These are phyloP conservation scores for Lepilemur ruficaudatus DNA, from an alignment of 2,797 vertebrate species.

Conservation along the genomic window DNA sequence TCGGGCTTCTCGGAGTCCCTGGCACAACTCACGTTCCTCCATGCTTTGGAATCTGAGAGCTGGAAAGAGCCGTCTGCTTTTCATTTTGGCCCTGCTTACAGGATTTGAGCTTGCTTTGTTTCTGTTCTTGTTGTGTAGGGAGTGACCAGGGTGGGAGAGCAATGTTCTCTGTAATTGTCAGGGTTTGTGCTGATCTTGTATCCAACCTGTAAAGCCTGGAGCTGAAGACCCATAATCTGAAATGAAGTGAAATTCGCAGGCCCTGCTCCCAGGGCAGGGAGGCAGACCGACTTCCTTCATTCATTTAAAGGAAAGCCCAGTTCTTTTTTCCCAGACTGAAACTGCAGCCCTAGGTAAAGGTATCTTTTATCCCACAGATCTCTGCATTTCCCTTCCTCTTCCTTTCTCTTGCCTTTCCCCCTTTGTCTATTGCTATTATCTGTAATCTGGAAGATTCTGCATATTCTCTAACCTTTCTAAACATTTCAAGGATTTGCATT, in stretches of 20 bases:
- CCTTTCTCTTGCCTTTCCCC: neutral
- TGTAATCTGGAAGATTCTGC: neutral
- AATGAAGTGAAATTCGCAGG: neutral
- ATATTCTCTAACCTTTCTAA: neutral
- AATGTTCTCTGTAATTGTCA: neutral
- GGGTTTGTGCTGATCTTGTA: neutral
- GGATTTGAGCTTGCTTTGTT: neutral
- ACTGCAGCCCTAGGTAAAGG: neutral
- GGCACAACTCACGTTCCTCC: too few species aligned
- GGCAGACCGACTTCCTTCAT: neutral
- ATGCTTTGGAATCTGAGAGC: neutral
- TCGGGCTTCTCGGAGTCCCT: neutral
- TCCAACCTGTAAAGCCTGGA: neutral
- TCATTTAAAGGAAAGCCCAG: too few species aligned
- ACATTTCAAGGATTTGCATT: neutral
- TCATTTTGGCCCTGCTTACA: neutral
- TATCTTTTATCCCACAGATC: neutral
- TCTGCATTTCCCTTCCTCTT: neutral
- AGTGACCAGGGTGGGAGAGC: neutral
- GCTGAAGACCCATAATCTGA: neutral
- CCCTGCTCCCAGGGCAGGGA: neutral
- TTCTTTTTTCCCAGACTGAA: neutral
- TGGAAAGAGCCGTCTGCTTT: neutral
- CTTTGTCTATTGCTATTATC: neutral
- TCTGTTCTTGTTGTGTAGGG: neutral